phyloP scores from a whole-genome alignment of 2,797 vertebrate species.

The Premnoplex brunnescens region DNA sequence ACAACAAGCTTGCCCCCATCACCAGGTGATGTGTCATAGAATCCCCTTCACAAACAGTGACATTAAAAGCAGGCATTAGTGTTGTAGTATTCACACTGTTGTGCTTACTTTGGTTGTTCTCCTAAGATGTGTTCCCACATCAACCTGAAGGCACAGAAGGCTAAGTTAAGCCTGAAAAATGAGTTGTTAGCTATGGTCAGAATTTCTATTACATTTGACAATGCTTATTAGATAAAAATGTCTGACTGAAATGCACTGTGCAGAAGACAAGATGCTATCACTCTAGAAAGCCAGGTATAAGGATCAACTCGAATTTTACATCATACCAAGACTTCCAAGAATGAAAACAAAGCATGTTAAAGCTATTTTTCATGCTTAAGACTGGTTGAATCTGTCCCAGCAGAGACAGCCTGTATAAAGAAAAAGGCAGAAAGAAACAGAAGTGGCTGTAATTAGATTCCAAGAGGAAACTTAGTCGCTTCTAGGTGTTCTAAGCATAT shows the following conservation, averaged over 20 bases:
- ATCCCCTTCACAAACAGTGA: background rate
- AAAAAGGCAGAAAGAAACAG: background rate
- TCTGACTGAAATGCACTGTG: background rate
- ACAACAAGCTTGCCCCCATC: background rate
- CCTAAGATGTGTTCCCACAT: background rate
- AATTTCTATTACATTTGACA: background rate
- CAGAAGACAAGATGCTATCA: background rate
- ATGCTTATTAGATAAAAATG: background rate
- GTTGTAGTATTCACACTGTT: background rate
- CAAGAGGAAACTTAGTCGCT: background rate
- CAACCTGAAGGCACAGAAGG: background rate
- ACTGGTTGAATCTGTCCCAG: background rate
- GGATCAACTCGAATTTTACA: background rate
- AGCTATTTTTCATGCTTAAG: background rate
- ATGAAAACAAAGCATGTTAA: background rate
- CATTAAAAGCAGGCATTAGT: background rate
- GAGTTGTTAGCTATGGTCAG: background rate
- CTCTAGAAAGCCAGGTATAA: background rate
- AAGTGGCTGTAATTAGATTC: background rate
- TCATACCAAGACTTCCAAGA: background rate
- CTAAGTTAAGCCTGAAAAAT: background rate
- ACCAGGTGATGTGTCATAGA: too few relatives aligned
- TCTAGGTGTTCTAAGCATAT: background rate
- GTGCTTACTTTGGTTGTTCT: background rate
- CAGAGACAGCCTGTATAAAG: background rate